phyloP scores from a whole-genome alignment of 2,113 vertebrate species.

The Anseranas semipalmata region DNA sequence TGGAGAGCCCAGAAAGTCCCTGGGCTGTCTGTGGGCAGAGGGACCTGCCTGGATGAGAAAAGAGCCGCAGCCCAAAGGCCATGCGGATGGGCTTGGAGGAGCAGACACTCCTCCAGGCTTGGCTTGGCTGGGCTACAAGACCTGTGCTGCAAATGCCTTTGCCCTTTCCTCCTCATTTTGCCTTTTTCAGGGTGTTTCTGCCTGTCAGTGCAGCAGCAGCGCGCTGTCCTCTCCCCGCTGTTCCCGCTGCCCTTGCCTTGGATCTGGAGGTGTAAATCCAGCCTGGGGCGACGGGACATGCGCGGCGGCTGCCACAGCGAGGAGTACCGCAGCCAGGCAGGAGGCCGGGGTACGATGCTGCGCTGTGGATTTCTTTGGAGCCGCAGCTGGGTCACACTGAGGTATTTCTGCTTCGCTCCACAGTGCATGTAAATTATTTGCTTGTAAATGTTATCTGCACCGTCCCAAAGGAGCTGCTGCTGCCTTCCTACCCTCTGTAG shows the following conservation, averaged over 20 bases:
- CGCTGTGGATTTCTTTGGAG: not conserved
- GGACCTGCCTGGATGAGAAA: not conserved
- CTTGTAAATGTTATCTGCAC: not conserved
- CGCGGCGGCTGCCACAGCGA: not conserved
- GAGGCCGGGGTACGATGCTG: fast-evolving
- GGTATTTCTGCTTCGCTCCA: not conserved
- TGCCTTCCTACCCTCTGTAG: not conserved
- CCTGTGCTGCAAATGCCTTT: not conserved
- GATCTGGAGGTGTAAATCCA: not conserved
- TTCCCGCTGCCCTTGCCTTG: not conserved
- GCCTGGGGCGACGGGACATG: fast-evolving
- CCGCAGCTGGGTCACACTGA: not conserved
- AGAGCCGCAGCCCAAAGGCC: not conserved
- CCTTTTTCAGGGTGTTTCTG: not conserved
- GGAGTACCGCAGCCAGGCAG: not conserved
- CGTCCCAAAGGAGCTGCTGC: slow-evolving; percentile 32
- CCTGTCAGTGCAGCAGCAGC: not conserved
- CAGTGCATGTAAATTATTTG: not conserved
- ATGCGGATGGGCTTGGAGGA: not conserved
- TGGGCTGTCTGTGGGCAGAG: not conserved
- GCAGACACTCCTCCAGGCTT: not conserved
- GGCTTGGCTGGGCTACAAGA: not conserved
- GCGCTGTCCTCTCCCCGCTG: not conserved
- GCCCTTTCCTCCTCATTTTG: not conserved
- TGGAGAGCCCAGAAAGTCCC: not conserved